These are phyloP conservation scores for Trachythela sp. DNA, from an alignment of 64 coral and sea anemone genomes.

Conservation along the genomic window DNA sequence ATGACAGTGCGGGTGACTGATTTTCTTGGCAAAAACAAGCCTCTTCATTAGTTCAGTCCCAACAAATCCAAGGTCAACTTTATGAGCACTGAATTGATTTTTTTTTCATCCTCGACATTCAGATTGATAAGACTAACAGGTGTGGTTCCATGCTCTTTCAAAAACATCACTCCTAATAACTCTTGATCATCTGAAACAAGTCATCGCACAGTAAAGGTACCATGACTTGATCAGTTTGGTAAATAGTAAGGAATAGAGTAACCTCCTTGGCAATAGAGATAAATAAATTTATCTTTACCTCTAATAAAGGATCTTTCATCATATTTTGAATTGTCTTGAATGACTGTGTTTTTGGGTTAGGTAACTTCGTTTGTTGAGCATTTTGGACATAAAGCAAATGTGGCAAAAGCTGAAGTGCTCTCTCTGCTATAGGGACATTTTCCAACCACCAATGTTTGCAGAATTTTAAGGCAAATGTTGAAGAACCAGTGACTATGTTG, in stretches of 20 bases:
- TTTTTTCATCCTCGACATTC: not conserved
- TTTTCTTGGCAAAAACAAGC: conserved; percentile 39
- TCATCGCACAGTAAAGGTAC: conserved; percentile 14
- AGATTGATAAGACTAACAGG: not conserved
- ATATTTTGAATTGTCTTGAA: not conserved
- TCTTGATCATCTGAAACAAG: not conserved
- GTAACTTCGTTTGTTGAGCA: not conserved
- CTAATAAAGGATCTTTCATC: not conserved
- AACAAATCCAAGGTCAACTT: conserved; percentile 39
- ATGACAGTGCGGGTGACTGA: too few species aligned
- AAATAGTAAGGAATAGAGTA: not conserved
- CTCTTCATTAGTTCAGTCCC: conserved; percentile 35
- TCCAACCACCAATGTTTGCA: too few species aligned
- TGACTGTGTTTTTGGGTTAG: not conserved
- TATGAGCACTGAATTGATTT: conserved; percentile 2
- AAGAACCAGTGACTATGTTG: too few species aligned
- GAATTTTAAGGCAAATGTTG: too few species aligned
- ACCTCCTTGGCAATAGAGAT: not conserved
- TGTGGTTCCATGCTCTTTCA: conserved; percentile 34
- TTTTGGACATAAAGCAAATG: conserved; percentile 8
- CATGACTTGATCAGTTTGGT: conserved; percentile 14
- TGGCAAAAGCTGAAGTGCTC: conserved; percentile 10
- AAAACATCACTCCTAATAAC: conserved; percentile 32
- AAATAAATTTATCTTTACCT: conserved; percentile 29
- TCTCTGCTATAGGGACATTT: conserved; percentile 17